Evolutionary conservation across 2,888 invertebrate species (phyloP).

Genomic region (Morpho achilles): DNA sequence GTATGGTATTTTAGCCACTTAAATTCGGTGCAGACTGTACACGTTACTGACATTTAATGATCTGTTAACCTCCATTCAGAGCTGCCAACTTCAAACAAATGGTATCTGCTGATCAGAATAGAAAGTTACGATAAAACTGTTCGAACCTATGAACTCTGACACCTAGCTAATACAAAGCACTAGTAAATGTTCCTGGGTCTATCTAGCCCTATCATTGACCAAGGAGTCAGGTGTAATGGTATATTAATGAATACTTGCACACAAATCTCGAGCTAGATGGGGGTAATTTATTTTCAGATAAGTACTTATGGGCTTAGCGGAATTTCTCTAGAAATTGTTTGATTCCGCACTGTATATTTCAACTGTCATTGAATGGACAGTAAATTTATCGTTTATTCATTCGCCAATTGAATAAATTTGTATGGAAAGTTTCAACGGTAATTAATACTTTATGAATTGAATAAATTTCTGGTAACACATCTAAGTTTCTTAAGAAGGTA

Average conservation of each 20-base stretch:
- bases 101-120: constrained; percentile 27
- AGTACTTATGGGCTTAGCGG: constrained; percentile 3
- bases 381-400: constrained; percentile 8
- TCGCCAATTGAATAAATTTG: too few relatives aligned
- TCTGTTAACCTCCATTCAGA: constrained; percentile 14
- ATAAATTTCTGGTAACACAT: too few relatives aligned
- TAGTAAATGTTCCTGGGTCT: constrained; percentile 27
- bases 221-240: constrained; percentile 43
- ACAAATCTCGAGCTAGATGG: constrained; percentile 13
- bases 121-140: constrained; percentile 25
- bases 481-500: too few relatives aligned
- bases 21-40: background rate
- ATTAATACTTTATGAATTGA: too few relatives aligned
- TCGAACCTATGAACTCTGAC: constrained; percentile 24
- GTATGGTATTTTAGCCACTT: too few relatives aligned
- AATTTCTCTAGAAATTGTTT: constrained; percentile 12
- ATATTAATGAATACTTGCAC: constrained; percentile 45
- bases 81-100: constrained; percentile 23
- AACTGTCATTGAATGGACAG: constrained; percentile 5
- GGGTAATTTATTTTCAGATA: constrained; percentile 13
- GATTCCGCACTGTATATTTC: constrained; percentile 2
- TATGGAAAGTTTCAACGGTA: too few relatives aligned
- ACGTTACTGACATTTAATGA: constrained; percentile 14
- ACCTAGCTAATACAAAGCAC: constrained; percentile 27
- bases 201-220: constrained; percentile 50